A percentile compares a stretch with the other conserved stretches of the same genome.
Evolutionary conservation across 2,888 invertebrate species (phyloP).

Genomic region (Mallateleia sp.): DNA sequence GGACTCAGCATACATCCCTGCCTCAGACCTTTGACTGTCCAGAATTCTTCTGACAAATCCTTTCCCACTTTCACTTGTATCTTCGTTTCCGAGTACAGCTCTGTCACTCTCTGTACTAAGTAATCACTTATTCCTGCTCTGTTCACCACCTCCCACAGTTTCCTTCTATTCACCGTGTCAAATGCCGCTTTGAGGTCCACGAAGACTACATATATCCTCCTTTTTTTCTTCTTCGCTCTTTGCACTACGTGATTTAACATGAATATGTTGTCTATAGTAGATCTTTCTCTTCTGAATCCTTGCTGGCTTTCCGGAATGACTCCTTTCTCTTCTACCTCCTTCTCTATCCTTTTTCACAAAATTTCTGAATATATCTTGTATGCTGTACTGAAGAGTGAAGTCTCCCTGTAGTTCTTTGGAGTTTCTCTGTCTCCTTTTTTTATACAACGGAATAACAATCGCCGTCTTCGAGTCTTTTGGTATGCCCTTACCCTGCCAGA

Average conservation of each 20-base stretch:
- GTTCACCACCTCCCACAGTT: neutral
- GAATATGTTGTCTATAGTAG: slow-evolving; percentile 66
- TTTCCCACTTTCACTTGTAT: neutral
- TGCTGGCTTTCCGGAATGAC: slow-evolving; percentile 61
- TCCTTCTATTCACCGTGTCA: neutral
- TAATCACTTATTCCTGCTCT: slow-evolving; percentile 1
- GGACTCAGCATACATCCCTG: slow-evolving; percentile 75
- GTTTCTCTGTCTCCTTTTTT: slow-evolving; percentile 58
- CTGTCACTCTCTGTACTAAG: neutral
- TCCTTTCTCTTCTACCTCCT: neutral
- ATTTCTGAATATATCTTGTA: slow-evolving; percentile 44
- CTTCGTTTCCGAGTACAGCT: neutral
- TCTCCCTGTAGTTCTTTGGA: slow-evolving; percentile 69
- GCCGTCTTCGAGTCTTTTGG: slow-evolving; percentile 71
- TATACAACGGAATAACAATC: slow-evolving; percentile 65
- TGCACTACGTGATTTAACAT: slow-evolving; percentile 53
- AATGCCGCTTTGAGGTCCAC: neutral
- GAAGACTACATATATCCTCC: neutral
- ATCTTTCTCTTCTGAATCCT: slow-evolving; percentile 68
- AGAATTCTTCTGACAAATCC: neutral
- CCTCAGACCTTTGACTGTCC: slow-evolving; percentile 52
- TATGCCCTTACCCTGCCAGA: slow-evolving; percentile 22
- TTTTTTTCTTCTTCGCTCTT: neutral
- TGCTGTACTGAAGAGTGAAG: slow-evolving; percentile 54
- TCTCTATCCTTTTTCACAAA: neutral